Percentiles rank a stretch among this genome's conserved stretches.
Evolutionary conservation across 2,888 invertebrate genomes (phyloP).

Genomic region (Mamestra brassicae): DNA sequence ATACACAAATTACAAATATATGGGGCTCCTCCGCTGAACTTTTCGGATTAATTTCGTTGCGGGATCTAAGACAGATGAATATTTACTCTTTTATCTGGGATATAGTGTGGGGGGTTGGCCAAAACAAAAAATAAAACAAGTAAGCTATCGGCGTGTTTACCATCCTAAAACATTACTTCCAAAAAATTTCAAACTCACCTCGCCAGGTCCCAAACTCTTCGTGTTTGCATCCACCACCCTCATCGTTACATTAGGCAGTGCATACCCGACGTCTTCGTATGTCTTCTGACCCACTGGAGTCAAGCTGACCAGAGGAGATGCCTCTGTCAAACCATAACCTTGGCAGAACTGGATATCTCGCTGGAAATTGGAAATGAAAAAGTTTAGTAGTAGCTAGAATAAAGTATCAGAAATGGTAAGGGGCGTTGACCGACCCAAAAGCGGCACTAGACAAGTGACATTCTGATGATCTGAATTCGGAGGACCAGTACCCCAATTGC

Average conservation of each 20-base stretch:
- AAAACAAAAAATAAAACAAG: too few relatives aligned
- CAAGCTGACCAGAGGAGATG: slow-evolving; percentile 90
- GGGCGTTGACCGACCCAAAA: background rate
- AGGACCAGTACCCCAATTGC: too few relatives aligned
- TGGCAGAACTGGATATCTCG: slow-evolving; percentile 77
- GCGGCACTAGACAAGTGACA: too few relatives aligned
- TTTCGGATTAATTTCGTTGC: too few relatives aligned
- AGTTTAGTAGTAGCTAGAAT: background rate
- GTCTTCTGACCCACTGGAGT: slow-evolving; percentile 71
- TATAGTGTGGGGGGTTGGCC: too few relatives aligned
- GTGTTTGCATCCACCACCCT: slow-evolving; percentile 90
- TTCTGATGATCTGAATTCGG: too few relatives aligned
- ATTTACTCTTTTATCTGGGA: too few relatives aligned
- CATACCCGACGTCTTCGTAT: slow-evolving; percentile 88
- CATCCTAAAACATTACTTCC: background rate
- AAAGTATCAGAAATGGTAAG: background rate
- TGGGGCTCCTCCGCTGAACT: too few relatives aligned
- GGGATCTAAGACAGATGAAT: too few relatives aligned
- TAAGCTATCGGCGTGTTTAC: too few relatives aligned
- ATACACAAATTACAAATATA: too few relatives aligned
- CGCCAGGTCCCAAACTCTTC: slow-evolving; percentile 89
- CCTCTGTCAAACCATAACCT: slow-evolving; percentile 94
- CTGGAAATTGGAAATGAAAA: slow-evolving; percentile 66
- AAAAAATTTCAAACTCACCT: slow-evolving; percentile 70
- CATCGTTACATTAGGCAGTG: slow-evolving; percentile 91